These are phyloP conservation scores for Drosophila quinaria DNA, from an alignment of 2,888 invertebrate species.

Conservation along the genomic window DNA sequence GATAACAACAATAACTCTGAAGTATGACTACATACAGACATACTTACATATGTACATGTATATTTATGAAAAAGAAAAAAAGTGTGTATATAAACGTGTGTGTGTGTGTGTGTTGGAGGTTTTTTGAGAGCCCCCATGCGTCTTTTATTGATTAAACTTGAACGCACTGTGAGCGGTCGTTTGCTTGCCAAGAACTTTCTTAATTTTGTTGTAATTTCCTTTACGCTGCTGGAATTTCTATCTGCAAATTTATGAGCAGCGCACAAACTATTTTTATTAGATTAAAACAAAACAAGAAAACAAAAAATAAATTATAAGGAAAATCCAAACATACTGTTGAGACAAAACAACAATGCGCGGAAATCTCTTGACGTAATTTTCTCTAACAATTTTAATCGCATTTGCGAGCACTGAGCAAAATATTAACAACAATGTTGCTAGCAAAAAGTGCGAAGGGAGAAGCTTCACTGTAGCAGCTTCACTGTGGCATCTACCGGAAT, in stretches of 20 bases:
- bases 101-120: slow-evolving; percentile 9
- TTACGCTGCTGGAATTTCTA: slow-evolving; percentile 81
- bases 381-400: slow-evolving; percentile 82
- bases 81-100: too few species aligned
- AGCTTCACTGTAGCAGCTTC: neutral
- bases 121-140: slow-evolving; percentile 59
- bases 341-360: slow-evolving; percentile 47
- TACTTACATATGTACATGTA: slow-evolving; percentile 2
- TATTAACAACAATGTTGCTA: slow-evolving; percentile 75
- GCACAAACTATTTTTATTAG: slow-evolving; percentile 79
- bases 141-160: slow-evolving; percentile 80
- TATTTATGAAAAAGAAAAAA: slow-evolving; percentile 7
- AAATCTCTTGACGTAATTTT: slow-evolving; percentile 74
- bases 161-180: slow-evolving; percentile 66
- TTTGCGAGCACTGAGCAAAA: slow-evolving; percentile 64
- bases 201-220: slow-evolving; percentile 81
- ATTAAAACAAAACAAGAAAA: slow-evolving; percentile 59
- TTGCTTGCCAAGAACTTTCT: slow-evolving; percentile 68
- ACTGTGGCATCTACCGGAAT: slow-evolving; percentile 25
- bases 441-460: neutral
- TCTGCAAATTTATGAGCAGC: slow-evolving; percentile 78
- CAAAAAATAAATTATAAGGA: neutral
- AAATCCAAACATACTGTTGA: slow-evolving; percentile 10
- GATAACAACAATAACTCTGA: slow-evolving; percentile 65
- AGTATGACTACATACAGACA: slow-evolving; percentile 11